Base-by-base conservation (phyloP, 2,888 invertebrate genomes). In the Clivina fossor region DNA sequence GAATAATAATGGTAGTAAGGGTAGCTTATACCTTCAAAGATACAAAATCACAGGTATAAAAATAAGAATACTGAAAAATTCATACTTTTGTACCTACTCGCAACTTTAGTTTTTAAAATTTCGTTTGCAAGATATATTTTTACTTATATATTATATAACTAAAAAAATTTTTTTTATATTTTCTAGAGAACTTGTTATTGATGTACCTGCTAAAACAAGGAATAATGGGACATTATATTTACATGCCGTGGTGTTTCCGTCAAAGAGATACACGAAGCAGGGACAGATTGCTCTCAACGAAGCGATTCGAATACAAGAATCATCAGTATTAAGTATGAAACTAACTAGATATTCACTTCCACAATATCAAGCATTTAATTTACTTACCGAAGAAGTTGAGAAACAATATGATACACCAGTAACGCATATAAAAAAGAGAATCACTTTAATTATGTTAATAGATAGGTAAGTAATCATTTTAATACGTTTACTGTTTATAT, bases 151-250 rank as follows among this genome's bases (percentile, higher is more conserved):
- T n/a, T n/a, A n/a, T n/a, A n/a, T n/a, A n/a, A n/a, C n/a, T n/a
- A n/a, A n/a, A n/a, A n/a, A n/a, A 40, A 33, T 49, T 57, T 57
- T 30, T 40, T 41, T 55, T 48, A 49, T 57, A 55, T 50, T 64
- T 73, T 74, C 35, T 69, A 91, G 91, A 65, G 78, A 81, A 43
- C 68, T 91, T 19, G 77, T 76, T 48, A 71, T 95, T 48, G 78
- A 82, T 60, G 76, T 95, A 60, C 90, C 93, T 2, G 72, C 75
- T 16, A 82, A 82, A 70, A 90, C 89, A 0, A 78, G 88, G 9
- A 82, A 84, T 55, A 96, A 96, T 78, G 96, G 95, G 1, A 88
- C 89, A 4, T 70, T 96, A 38, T 88, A 79, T 68, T 80, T 93
- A 68, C 90, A 93, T 71, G 81, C 88, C 1, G 79, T 86, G 41